Evolutionary conservation across 2,888 invertebrate species (phyloP), one percentile per base, ranked within the genome.

Genomic region (Cephus spinipes): DNA sequence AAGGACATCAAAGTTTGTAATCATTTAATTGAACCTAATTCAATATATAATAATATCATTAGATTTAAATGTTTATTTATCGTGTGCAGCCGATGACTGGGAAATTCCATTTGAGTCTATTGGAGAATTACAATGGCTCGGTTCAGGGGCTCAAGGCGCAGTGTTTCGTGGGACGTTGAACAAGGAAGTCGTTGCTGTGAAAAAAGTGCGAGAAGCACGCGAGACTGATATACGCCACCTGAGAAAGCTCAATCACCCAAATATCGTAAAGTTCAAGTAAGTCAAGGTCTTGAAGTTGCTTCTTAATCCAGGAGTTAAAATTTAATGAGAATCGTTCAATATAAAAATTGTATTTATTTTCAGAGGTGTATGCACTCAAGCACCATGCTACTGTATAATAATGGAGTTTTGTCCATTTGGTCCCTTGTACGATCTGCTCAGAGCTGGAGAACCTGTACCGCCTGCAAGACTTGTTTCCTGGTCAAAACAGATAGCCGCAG

Each of bases 371-470:
- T 99, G 98, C 90, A 97, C 97, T 1, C 96, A 97, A 89, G 95
- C 97, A 11, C 98, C 98, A 0, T 96, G 96, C 87, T 98, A 96
- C 90, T 98, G 98, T 91, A 97, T 99, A 84, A 95, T 99, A 77
- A 99, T 99, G 99, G 99, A 99, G 91, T 99, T 95, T 92, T 99
- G 99, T 91, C 97, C 98, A 3, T 96, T 97, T 88, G 99, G 99
- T 3, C 97, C 98, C 33, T 93, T 99, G 73, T 99, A 97, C 92
- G 97, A 98, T 90, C 95, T 98, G 88, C 93, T 99, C 77, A 94
- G 95, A 87, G 96, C 96, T 85, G 97, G 97, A 40, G 95, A 96
- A 86, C 94, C 95, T 84, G 96, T 98, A 85, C 95, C 97, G 75
- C 98, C 98, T n/a, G 93, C 94, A 76, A 95, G 97, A 88, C 94